A percentile compares a stretch with the other conserved stretches of the same genome.
These are phyloP conservation scores for Eclectus roratus DNA, from an alignment of 2,113 vertebrate species.

Conservation along the genomic window DNA sequence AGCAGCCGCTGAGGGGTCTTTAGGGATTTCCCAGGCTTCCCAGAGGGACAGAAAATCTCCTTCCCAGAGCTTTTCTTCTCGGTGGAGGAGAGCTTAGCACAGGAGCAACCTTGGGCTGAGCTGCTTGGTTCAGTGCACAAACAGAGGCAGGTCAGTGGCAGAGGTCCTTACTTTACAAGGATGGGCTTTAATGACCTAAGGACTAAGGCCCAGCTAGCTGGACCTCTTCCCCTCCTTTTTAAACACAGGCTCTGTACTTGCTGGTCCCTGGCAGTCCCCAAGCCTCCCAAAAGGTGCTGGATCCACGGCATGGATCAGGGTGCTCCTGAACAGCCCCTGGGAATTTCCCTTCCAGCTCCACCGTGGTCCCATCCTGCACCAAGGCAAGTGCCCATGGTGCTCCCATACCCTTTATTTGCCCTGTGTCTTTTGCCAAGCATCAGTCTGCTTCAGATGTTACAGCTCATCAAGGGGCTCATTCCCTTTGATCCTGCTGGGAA, in stretches of 20 bases:
- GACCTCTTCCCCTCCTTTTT: neutral
- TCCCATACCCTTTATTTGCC: neutral
- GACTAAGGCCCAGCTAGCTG: neutral
- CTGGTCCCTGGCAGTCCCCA: fast-evolving
- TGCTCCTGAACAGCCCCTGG: fast-evolving
- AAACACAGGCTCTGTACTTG: fast-evolving
- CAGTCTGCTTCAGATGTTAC: fast-evolving
- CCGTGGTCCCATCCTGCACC: fast-evolving
- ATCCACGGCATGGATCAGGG: fast-evolving
- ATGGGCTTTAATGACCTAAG: neutral
- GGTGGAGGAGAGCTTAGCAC: neutral
- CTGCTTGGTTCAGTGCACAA: neutral
- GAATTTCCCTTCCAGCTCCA: neutral
- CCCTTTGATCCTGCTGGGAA: neutral
- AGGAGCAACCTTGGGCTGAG: neutral
- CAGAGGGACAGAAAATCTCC: neutral
- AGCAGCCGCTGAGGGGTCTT: neutral
- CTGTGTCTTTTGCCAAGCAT: neutral
- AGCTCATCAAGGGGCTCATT: neutral
- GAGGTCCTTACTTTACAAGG: neutral
- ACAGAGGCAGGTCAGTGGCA: neutral
- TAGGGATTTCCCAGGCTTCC: neutral
- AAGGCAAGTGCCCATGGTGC: neutral
- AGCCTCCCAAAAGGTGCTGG: fast-evolving
- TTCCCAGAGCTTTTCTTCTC: neutral